Evolutionary conservation across 2,888 invertebrate species (phyloP).

Genomic region (Megalurothrips usitatus): DNA sequence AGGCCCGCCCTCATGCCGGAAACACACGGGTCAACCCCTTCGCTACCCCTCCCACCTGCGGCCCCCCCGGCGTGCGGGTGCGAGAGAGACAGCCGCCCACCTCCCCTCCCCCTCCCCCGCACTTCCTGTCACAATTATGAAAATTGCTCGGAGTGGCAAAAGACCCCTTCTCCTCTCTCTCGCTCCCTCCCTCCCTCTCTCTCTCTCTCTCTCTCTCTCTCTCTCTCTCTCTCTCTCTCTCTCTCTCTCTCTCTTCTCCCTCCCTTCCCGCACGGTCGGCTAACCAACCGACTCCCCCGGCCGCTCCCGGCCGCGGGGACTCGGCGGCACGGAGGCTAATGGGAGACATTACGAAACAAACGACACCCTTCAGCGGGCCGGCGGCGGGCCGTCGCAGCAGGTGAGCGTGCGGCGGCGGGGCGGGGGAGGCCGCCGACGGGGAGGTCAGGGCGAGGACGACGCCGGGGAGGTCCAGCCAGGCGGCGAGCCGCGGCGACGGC

Average conservation of each 20-base stretch:
- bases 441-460: no score
- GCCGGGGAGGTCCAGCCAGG: no score
- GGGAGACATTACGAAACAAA: constrained; percentile 16
- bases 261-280: not conserved
- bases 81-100: not conserved
- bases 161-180: not conserved
- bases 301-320: not conserved
- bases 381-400: no score
- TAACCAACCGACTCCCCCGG: not conserved
- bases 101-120: not conserved
- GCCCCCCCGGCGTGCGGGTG: not conserved
- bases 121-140: constrained; percentile 26
- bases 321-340: not conserved
- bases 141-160: constrained; percentile 14
- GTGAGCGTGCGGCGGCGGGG: no score
- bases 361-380: not conserved
- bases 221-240: not conserved
- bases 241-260: not conserved
- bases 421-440: no score
- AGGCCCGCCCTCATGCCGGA: not conserved
- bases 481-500: no score
- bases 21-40: not conserved
- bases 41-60: not conserved
- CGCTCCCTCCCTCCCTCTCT: not conserved
- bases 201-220: not conserved